These are phyloP conservation scores for Allacma fusca DNA, from an alignment of 2,888 invertebrate species.

Conservation along the genomic window DNA sequence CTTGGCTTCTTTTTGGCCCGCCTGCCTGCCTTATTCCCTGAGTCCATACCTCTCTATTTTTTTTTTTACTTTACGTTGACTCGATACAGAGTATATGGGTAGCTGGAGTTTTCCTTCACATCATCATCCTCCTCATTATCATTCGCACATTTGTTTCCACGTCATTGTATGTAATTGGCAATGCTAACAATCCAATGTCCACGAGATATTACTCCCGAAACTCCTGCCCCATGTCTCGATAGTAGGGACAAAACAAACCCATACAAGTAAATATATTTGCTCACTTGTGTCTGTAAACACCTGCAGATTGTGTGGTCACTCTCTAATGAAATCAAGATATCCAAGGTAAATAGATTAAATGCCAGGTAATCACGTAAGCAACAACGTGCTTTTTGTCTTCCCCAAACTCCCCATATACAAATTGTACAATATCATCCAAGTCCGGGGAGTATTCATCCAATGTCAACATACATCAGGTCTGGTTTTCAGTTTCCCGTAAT, in stretches of 20 bases:
- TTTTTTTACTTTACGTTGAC: neutral
- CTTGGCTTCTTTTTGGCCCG: neutral
- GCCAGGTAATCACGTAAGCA: neutral
- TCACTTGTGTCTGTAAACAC: neutral
- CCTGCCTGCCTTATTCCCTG: neutral
- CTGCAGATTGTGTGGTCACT: neutral
- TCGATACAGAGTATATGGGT: neutral
- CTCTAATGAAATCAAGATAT: constrained; percentile 31
- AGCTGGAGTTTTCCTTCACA: constrained; percentile 3
- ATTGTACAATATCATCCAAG: too few relatives aligned
- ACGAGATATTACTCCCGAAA: constrained; percentile 16
- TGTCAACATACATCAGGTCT: too few relatives aligned
- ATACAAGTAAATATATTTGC: constrained; percentile 26
- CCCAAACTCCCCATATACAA: too few relatives aligned
- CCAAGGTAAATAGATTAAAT: constrained; percentile 6
- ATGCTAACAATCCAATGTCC: neutral
- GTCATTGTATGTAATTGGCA: neutral
- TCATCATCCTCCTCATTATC: constrained; percentile 3
- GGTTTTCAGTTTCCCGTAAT: too few relatives aligned
- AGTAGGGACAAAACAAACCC: neutral
- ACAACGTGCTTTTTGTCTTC: neutral
- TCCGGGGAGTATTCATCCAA: too few relatives aligned
- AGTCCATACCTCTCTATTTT: constrained; percentile 7
- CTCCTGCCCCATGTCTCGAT: neutral
- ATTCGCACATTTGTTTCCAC: neutral